These are phyloP conservation scores for Eilema depressum DNA, from an alignment of 2,888 invertebrate species.

Conservation along the genomic window DNA sequence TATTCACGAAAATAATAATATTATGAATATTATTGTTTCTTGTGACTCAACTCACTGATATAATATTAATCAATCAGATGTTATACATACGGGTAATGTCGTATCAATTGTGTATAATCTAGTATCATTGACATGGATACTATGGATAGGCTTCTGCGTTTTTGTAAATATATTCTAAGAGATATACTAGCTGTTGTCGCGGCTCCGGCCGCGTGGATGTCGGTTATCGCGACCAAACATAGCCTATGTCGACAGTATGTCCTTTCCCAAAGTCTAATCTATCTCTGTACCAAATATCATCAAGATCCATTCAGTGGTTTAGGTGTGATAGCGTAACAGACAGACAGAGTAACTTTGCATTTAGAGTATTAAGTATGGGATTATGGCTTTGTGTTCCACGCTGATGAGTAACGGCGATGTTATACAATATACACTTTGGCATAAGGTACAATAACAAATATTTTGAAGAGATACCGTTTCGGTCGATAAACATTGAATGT, in stretches of 20 bases:
- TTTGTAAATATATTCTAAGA: not conserved
- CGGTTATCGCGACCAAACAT: too few species aligned
- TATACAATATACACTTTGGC: not conserved
- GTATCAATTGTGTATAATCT: not conserved
- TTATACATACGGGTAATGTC: not conserved
- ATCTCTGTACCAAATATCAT: too few species aligned
- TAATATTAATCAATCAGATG: not conserved
- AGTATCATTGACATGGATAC: not conserved
- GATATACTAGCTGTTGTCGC: too few species aligned
- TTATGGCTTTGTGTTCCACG: not conserved
- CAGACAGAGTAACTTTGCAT: too few species aligned
- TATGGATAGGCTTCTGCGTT: not conserved
- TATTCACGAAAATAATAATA: not conserved
- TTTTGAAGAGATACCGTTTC: conserved; percentile 1
- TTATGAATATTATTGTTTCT: conserved; percentile 6
- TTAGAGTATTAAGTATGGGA: too few species aligned
- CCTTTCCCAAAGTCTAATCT: too few species aligned
- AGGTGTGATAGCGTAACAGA: too few species aligned
- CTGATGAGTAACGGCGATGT: not conserved
- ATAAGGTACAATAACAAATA: too few species aligned
- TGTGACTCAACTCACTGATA: not conserved
- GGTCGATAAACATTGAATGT: not conserved
- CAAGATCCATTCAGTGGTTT: too few species aligned
- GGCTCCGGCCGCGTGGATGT: too few species aligned
- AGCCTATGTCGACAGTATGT: too few species aligned